phyloP scores from a whole-genome alignment of 2,797 vertebrate species.

The Micropoecilia bifurca region DNA sequence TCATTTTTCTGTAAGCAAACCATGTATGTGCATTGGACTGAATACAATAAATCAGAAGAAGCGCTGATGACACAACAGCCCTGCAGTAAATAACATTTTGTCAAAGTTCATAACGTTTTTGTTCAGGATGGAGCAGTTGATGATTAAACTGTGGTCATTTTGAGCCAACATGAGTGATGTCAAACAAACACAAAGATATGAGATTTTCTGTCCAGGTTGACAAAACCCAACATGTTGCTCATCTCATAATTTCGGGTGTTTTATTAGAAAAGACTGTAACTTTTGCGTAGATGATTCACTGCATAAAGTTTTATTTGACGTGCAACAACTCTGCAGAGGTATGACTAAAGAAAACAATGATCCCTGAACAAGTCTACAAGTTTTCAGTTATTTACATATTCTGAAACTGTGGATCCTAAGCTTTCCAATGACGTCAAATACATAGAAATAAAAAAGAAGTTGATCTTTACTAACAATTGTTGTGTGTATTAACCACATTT shows the following conservation, averaged over 20 bases:
- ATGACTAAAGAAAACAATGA: constrained; percentile 17
- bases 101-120: constrained; percentile 45
- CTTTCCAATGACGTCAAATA: too few species aligned
- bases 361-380: neutral
- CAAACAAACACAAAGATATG: constrained; percentile 50
- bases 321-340: neutral
- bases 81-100: constrained; percentile 52
- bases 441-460: too few species aligned
- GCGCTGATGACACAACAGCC: constrained; percentile 11
- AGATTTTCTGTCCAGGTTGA: constrained; percentile 27
- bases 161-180: constrained; percentile 16
- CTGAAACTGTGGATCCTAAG: too few species aligned
- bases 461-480: too few species aligned
- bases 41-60: constrained; percentile 30
- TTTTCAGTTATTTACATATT: too few species aligned
- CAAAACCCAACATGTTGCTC: constrained; percentile 10
- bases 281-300: neutral
- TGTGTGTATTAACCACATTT: too few species aligned
- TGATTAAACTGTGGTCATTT: constrained; percentile 46
- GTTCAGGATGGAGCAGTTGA: constrained; percentile 18
- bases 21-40: constrained; percentile 2
- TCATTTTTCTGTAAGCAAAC: constrained; percentile 26
- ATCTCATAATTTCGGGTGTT: constrained; percentile 3
- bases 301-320: constrained; percentile 5
- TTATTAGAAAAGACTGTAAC: constrained; percentile 4